Evolutionary conservation across 2,888 invertebrate genomes (phyloP).

Genomic region (Leptarthrus brevirostris): DNA sequence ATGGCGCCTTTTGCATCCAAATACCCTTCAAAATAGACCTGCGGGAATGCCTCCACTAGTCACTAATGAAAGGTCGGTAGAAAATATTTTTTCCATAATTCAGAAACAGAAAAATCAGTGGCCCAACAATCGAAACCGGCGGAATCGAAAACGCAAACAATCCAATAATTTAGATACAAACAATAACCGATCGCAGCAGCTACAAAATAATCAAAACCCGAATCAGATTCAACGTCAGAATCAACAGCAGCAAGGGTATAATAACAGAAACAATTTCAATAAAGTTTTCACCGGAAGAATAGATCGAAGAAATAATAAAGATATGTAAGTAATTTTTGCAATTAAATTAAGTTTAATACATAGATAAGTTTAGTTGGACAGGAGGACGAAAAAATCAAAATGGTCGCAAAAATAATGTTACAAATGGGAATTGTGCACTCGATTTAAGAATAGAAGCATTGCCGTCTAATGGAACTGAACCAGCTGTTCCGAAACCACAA

Average conservation of each 20-base stretch:
- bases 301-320: neutral
- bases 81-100: neutral
- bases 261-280: neutral
- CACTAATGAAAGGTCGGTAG: too few relatives aligned
- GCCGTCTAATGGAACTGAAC: too few relatives aligned
- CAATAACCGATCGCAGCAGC: neutral
- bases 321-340: too few relatives aligned
- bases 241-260: neutral
- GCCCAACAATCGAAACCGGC: neutral
- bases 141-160: neutral
- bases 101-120: neutral
- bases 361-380: too few relatives aligned
- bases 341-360: too few relatives aligned
- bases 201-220: neutral
- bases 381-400: too few relatives aligned
- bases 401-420: too few relatives aligned
- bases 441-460: too few relatives aligned
- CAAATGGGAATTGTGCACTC: too few relatives aligned
- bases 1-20: conserved; percentile 19
- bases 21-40: neutral
- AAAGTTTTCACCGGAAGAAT: neutral
- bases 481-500: too few relatives aligned
- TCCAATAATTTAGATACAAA: too few relatives aligned
- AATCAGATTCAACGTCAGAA: neutral
- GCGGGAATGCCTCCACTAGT: conserved; percentile 34